Base-by-base conservation (phyloP, 1,140 invertebrate genomes). In the Palaemon carinicauda region DNA sequence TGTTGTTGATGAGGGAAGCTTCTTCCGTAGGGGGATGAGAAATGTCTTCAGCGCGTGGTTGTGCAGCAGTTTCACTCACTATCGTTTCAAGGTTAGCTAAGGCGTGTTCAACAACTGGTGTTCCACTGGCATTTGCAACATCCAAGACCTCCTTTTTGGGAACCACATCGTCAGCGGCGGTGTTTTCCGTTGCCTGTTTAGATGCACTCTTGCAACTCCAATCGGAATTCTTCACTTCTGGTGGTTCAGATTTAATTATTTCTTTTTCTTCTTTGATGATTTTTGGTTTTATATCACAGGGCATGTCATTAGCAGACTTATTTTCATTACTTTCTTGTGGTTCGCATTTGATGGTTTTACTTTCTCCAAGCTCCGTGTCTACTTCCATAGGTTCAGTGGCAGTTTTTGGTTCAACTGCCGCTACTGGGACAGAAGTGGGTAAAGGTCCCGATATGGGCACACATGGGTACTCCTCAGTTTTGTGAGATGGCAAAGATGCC, bases 11-110 rank as follows among this genome's bases (percentile, higher is more conserved):
- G 24, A 86, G 56, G 3, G 84, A 86, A 0, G 84, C 75, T 50
- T 86, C 84, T 53, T 86, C 84, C 27, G 29, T 78, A 31, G 52
- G 53, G 41, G 84, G 84, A 21, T 86, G 84, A 14, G 84, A 86
- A 27, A 78, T 78, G 52, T 60, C 73, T 69, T 86, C 84, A 21
- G 80, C 33, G 29, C 80, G 77, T 12, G 85, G 80, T 51, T 87
- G 78, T 1, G 80, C 78, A 19, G 85, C 85, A 1, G 85, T 87
- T 71, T 87, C 85, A 51, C 80, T 87, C 15, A 82, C 79, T 77
- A 87, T 81, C 17, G 79, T 87, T 54, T 87, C 69, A 65, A 87
- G 79, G 65, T 75, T 82, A 19, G 85, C 85, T 75, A 87, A 74
- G 14, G 73, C 79, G 65, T 56, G 52, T 24, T 87, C 78, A 33